These are phyloP conservation scores for Sula dactylatra DNA, from an alignment of 2,113 vertebrate species.

Conservation along the genomic window DNA sequence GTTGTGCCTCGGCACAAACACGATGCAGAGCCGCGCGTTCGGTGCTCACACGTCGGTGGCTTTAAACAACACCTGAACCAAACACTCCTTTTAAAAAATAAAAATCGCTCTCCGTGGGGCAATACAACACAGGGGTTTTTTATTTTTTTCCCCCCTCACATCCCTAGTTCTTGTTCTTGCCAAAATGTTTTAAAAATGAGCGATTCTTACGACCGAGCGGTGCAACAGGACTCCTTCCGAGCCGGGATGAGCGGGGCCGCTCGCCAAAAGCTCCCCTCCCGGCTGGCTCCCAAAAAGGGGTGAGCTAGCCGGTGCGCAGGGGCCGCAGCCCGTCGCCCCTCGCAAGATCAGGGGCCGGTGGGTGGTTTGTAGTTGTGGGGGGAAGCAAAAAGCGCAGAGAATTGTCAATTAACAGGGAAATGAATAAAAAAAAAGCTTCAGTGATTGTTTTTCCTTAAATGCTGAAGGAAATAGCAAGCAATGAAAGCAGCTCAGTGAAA, in stretches of 20 bases:
- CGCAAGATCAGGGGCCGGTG: fast-evolving
- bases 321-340: not conserved
- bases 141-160: not conserved
- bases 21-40: not conserved
- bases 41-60: not conserved
- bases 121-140: not conserved
- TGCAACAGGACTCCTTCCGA: not conserved
- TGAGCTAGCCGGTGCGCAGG: not conserved
- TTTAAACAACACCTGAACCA: not conserved
- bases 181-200: not conserved
- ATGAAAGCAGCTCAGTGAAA: fast-evolving
- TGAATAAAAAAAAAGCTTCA: not conserved
- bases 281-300: not conserved
- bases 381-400: fast-evolving
- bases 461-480: not conserved
- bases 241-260: not conserved
- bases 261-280: not conserved
- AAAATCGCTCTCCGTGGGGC: not conserved
- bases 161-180: not conserved
- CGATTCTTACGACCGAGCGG: not conserved
- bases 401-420: not conserved
- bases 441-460: fast-evolving
- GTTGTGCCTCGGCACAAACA: not conserved
- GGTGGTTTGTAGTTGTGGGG: not conserved
- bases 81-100: not conserved